Conservation (phyloP, 2,797 vertebrate genomes). For the Microctenopoma stevenorrisi region DNA sequence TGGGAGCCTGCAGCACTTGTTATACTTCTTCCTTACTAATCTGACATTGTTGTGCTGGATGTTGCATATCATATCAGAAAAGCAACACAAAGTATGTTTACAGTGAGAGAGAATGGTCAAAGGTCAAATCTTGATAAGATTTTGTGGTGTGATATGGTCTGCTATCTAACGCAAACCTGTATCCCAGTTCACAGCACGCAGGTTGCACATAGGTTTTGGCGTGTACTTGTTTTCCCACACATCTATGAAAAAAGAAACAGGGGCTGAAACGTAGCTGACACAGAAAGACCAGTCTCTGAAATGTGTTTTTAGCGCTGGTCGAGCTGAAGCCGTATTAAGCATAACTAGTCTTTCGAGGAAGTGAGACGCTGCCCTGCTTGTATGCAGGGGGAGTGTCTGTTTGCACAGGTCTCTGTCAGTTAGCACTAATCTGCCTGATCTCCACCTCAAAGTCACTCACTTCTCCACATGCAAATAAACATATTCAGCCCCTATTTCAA, state of each 20-base stretch:
- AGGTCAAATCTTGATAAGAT: constrained; percentile 8
- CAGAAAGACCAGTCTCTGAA: constrained; percentile 43
- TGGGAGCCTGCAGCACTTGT: constrained; percentile 13
- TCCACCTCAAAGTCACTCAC: constrained; percentile 80
- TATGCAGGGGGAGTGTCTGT: constrained; percentile 74
- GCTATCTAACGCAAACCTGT: constrained; percentile 6
- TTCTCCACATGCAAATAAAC: constrained; percentile 81
- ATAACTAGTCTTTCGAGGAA: constrained; percentile 65
- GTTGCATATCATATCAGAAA: constrained; percentile 13
- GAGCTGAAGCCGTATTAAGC: constrained; percentile 51
- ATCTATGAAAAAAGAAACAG: constrained; percentile 17
- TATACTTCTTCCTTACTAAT: constrained; percentile 27
- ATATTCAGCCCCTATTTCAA: constrained; percentile 75
- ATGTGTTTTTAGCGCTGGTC: constrained; percentile 41
- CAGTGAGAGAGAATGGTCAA: neutral
- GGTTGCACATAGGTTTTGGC: neutral
- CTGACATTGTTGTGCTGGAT: constrained; percentile 28
- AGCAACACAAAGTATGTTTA: neutral
- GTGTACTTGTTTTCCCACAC: constrained; percentile 9
- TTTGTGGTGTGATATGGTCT: neutral
- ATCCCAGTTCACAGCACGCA: neutral
- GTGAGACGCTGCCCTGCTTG: constrained; percentile 51
- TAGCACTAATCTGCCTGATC: constrained; percentile 82
- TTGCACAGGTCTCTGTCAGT: constrained; percentile 79
- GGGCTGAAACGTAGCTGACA: constrained; percentile 20